phyloP scores from a whole-genome alignment of 2,888 invertebrate genomes.

The Rhingia campestris region DNA sequence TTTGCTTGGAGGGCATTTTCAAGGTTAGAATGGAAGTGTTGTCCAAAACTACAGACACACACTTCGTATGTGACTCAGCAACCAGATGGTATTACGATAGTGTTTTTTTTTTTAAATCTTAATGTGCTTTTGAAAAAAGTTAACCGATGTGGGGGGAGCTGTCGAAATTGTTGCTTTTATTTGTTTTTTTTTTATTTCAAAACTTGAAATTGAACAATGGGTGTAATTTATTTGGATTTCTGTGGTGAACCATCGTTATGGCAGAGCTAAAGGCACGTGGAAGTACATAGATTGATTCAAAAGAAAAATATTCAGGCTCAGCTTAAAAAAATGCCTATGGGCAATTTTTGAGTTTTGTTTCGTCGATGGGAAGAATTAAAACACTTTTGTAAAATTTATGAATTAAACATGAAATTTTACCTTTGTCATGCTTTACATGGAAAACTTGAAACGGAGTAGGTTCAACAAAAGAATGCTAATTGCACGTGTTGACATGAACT shows the following conservation, averaged over 20 bases:
- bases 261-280: neutral
- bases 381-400: no score
- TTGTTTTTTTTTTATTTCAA: neutral
- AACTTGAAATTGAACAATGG: constrained; percentile 18
- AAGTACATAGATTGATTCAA: neutral
- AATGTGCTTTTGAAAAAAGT: constrained; percentile 6
- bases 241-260: neutral
- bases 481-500: no score
- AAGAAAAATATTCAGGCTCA: no score
- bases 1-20: constrained; percentile 36
- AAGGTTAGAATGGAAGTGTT: constrained; percentile 58
- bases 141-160: constrained; percentile 1
- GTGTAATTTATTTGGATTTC: constrained; percentile 25
- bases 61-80: constrained; percentile 36
- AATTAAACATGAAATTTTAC: no score
- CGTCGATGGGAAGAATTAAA: no score
- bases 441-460: no score
- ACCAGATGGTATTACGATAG: constrained; percentile 14
- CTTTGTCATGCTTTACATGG: no score
- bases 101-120: constrained; percentile 3
- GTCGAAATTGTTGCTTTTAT: neutral
- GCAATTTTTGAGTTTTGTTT: no score
- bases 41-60: constrained; percentile 23
- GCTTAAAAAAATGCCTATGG: no score
- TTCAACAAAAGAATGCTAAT: no score